Evolutionary conservation across 2,797 vertebrate genomes (phyloP).

Genomic region (Pogonophryne albipinna): DNA sequence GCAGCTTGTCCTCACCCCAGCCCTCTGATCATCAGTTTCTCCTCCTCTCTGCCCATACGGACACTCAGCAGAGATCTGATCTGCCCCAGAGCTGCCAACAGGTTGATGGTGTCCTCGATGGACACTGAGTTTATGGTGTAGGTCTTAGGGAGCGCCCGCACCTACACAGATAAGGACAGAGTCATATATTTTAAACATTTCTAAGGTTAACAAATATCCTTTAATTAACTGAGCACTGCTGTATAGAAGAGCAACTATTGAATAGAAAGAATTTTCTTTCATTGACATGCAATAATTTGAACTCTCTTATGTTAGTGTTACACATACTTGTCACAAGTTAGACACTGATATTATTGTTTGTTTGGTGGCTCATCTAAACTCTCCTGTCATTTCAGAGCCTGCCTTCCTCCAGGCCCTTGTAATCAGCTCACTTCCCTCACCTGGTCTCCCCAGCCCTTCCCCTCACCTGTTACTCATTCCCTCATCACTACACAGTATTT

Average conservation of each 20-base stretch:
- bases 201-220: background rate
- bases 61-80: constrained; percentile 96
- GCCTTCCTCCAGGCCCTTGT: too few species aligned
- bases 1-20: constrained; percentile 86
- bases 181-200: background rate
- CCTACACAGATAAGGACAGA: constrained; percentile 64
- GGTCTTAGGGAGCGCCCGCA: constrained; percentile 93
- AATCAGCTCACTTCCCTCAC: too few species aligned
- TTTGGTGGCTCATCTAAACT: too few species aligned
- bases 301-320: background rate
- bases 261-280: background rate
- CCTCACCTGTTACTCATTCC: too few species aligned
- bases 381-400: too few species aligned
- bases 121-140: constrained; percentile 96
- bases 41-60: constrained; percentile 96
- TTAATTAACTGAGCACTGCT: background rate
- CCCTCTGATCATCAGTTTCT: constrained; percentile 98
- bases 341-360: too few species aligned
- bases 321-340: background rate
- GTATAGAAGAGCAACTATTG: background rate
- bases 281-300: too few species aligned
- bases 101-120: constrained; percentile 95
- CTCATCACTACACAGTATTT: too few species aligned
- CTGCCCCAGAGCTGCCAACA: constrained; percentile 94
- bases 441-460: too few species aligned